Evolutionary conservation across 2,888 invertebrate genomes (phyloP).

Genomic region (Parnassius apollo): DNA sequence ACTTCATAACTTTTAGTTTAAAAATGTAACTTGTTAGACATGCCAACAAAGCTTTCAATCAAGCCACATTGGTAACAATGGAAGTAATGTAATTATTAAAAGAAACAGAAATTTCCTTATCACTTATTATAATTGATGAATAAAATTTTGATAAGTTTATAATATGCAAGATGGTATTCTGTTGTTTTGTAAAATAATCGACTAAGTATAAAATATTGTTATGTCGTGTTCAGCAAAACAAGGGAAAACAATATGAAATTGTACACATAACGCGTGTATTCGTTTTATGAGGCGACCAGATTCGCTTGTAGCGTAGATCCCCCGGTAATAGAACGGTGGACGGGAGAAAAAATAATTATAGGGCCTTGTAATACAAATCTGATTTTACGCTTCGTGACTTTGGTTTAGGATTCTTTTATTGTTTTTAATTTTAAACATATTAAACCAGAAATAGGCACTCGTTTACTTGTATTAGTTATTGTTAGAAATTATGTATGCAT

Average conservation of each 20-base stretch:
- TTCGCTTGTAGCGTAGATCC: conserved; percentile 53
- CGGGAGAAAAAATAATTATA: conserved; percentile 56
- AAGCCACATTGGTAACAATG: too few relatives aligned
- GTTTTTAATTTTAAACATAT: conserved; percentile 16
- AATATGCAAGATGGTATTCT: background rate
- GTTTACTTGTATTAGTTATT: too few relatives aligned
- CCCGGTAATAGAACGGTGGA: conserved; percentile 56
- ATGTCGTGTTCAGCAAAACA: conserved; percentile 45
- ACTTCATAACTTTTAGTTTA: too few relatives aligned
- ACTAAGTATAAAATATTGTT: conserved; percentile 50
- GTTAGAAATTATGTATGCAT: too few relatives aligned
- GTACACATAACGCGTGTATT: conserved; percentile 58
- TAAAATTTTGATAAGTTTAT: too few relatives aligned
- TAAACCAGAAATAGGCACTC: too few relatives aligned
- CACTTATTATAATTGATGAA: too few relatives aligned
- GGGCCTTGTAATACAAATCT: conserved; percentile 50
- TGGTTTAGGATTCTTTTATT: conserved; percentile 28
- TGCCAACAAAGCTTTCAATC: too few relatives aligned
- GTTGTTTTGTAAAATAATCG: background rate
- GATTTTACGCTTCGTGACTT: conserved; percentile 39
- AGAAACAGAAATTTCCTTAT: too few relatives aligned
- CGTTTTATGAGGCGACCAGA: conserved; percentile 50
- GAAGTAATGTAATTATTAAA: too few relatives aligned
- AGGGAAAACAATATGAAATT: conserved; percentile 53
- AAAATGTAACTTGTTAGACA: too few relatives aligned